Conservation (phyloP, 2,888 invertebrate genomes). For the Agrotis segetum region DNA sequence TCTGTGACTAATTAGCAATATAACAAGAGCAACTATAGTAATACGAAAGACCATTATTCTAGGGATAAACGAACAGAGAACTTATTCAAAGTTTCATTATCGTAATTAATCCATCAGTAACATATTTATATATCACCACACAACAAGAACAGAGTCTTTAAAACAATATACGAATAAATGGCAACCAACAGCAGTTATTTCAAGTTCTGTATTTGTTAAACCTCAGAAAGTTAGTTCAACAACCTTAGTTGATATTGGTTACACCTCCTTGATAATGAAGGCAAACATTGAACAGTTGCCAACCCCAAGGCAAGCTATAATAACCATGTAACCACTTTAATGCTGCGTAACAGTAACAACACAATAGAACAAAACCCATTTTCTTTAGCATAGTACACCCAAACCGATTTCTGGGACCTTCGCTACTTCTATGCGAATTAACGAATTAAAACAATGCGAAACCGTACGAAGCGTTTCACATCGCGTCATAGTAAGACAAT, state of each 20-base stretch:
- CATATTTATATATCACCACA: constrained; percentile 27
- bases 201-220: constrained; percentile 11
- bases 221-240: constrained; percentile 46
- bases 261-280: constrained; percentile 43
- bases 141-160: constrained; percentile 4
- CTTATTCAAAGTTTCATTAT: constrained; percentile 34
- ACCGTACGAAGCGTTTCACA: constrained; percentile 74
- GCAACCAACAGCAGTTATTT: constrained; percentile 7
- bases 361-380: constrained; percentile 67
- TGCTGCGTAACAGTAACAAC: constrained; percentile 34
- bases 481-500: constrained; percentile 70
- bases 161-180: constrained; percentile 6
- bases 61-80: constrained; percentile 15
- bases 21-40: constrained; percentile 13
- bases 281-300: constrained; percentile 44
- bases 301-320: constrained; percentile 53
- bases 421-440: constrained; percentile 65
- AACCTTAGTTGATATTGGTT: constrained; percentile 26
- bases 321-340: constrained; percentile 56
- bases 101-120: constrained; percentile 3
- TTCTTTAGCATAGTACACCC: constrained; percentile 55
- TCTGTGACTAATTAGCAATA: constrained; percentile 20
- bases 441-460: constrained; percentile 74
- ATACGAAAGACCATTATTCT: constrained; percentile 18
- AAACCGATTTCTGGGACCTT: constrained; percentile 61